Evolutionary conservation across 2,113 vertebrate genomes (phyloP).

Genomic region (Zapus hudsonius): DNA sequence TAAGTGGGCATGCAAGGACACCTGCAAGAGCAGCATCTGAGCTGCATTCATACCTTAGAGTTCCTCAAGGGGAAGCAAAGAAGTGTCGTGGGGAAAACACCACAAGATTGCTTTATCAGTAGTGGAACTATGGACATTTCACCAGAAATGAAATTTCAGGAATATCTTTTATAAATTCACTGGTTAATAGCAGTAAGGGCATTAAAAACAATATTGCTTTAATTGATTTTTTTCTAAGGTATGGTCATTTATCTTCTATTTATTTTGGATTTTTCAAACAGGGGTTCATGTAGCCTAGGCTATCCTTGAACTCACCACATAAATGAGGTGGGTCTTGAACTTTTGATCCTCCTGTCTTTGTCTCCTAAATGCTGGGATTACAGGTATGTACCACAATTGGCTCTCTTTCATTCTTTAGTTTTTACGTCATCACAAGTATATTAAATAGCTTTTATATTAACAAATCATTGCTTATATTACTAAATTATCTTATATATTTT

Average conservation of each 20-base stretch:
- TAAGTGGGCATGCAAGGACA: background rate
- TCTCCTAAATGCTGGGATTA: background rate
- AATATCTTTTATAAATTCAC: background rate
- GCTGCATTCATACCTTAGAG: background rate
- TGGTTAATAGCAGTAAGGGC: background rate
- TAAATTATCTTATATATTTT: background rate
- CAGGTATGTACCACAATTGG: background rate
- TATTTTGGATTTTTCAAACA: background rate
- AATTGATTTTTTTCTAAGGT: background rate
- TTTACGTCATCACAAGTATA: background rate
- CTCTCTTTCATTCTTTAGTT: background rate
- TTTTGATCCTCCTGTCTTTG: background rate
- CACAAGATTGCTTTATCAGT: background rate
- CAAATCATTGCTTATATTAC: background rate
- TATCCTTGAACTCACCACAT: background rate
- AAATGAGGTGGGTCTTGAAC: background rate
- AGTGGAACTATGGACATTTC: background rate
- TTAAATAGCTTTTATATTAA: constrained; percentile 25
- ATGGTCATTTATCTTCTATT: background rate
- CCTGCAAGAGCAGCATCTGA: background rate
- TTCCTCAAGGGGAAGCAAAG: background rate
- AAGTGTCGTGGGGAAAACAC: background rate
- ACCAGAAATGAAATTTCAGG: constrained; percentile 3
- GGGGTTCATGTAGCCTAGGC: background rate
- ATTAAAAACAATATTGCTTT: background rate